Evolutionary conservation across 2,888 invertebrate genomes (phyloP), one percentile per base, ranked within the genome.

Genomic region (Didymodactylos carnosus): DNA sequence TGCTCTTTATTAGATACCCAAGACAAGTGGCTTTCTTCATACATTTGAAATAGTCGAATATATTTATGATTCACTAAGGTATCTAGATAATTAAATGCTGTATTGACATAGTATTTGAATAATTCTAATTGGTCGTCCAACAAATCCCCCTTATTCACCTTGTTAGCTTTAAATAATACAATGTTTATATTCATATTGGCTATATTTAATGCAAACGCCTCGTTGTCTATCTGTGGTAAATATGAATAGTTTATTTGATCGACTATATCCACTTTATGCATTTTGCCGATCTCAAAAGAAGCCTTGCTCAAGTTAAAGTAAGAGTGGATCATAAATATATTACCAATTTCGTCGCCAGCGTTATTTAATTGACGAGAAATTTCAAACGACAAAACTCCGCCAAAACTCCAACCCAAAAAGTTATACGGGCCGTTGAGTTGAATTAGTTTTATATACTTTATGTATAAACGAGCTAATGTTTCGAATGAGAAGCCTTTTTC

Each of bases 321-420:
- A 19, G 69, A 69, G 39, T 69, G 25, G 8, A 69, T 69, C 35
- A 69, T 39, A 35, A 69, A 39, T 39, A 69, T 35, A 27, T 69
- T 69, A 4, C 1, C 27, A 27, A 69, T 69, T 25, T n/a, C n/a
- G 7, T 69, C 27, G 8, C 69, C 69, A 39, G 35, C n/a, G 10
- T 69, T 35, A 27, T 19, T 39, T 69, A 69, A 69, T 8, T 69
- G 69, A 13, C 69, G 69, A 39, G 69, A 35, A 39, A 69, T 39
- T 69, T 69, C 69, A 8, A 69, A 39, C 27, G 69, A 35, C 27
- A 69, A 27, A 35, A 39, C 39, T 35, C 69, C 69, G 13, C 69
- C 69, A 69, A 69, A 69, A 69, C 69, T 69, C 69, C 69, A 69
- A n/a, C 69, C 69, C 10, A 69, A n/a, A 69, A 69, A n/a, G n/a